Conservation (phyloP, 2,888 invertebrate genomes). For the Corbicula japonica region DNA sequence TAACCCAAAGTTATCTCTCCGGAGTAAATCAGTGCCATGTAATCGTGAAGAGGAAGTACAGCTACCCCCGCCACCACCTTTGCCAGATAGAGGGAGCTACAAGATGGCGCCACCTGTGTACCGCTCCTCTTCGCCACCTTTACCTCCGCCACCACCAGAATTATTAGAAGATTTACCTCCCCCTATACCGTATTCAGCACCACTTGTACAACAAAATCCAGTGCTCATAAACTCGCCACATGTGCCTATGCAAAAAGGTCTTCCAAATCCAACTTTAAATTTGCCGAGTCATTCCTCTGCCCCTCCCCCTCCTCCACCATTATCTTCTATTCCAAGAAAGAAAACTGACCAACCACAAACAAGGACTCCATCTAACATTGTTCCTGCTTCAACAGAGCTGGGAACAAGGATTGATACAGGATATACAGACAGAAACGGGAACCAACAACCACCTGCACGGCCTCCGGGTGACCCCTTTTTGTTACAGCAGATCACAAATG, state of each 20-base stretch:
- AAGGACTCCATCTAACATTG: not conserved
- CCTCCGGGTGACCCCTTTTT: constrained; percentile 33
- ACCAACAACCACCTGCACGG: constrained; percentile 7
- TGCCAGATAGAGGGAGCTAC: constrained; percentile 65
- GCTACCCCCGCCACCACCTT: constrained; percentile 69
- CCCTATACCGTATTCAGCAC: constrained; percentile 20
- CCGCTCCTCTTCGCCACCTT: constrained; percentile 74
- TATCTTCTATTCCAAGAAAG: constrained; percentile 37
- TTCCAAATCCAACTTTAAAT: constrained; percentile 5
- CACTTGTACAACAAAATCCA: not conserved
- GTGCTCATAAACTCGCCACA: constrained; percentile 27
- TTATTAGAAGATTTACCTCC: constrained; percentile 25
- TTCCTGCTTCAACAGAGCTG: constrained; percentile 5
- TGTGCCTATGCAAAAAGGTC: constrained; percentile 9
- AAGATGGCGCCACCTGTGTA: constrained; percentile 49
- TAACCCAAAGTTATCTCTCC: constrained; percentile 48
- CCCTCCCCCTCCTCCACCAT: constrained; percentile 64
- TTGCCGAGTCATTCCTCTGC: not conserved
- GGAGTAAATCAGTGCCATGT: constrained; percentile 62
- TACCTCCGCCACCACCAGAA: constrained; percentile 75
- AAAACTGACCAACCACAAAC: not conserved
- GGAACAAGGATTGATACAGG: not conserved
- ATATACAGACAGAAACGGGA: constrained; percentile 1
- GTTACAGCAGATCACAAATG: constrained; percentile 53
- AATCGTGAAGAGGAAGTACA: constrained; percentile 49